These are phyloP conservation scores for Erpetoichthys calabaricus DNA, from an alignment of 2,797 vertebrate species.

Conservation along the genomic window DNA sequence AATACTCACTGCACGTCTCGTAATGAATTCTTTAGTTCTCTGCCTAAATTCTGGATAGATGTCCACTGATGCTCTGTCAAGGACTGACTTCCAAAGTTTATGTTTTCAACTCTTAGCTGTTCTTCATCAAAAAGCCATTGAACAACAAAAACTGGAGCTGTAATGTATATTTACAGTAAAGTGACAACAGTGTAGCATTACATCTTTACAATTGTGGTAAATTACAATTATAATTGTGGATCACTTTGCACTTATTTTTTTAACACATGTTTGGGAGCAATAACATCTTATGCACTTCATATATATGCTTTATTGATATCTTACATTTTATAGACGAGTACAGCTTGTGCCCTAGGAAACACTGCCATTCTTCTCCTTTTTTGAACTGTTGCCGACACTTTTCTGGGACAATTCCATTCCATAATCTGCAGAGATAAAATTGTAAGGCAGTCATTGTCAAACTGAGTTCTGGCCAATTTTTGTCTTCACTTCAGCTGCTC, in stretches of 20 bases:
- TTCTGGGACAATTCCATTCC: constrained; percentile 63
- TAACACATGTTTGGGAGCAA: neutral
- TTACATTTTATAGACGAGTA: constrained; percentile 61
- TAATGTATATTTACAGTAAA: constrained; percentile 5
- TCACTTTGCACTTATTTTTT: neutral
- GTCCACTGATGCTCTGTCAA: constrained; percentile 61
- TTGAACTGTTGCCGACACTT: constrained; percentile 56
- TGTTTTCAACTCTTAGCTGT: constrained; percentile 65
- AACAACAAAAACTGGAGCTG: constrained; percentile 63
- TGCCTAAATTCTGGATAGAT: constrained; percentile 63
- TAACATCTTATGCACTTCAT: neutral
- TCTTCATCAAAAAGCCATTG: constrained; percentile 75
- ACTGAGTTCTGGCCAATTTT: no score
- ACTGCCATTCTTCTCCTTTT: constrained; percentile 65
- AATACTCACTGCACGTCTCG: constrained; percentile 55
- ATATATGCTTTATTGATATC: constrained; percentile 15
- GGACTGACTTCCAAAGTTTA: constrained; percentile 53
- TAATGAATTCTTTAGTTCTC: constrained; percentile 58
- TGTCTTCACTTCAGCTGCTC: no score
- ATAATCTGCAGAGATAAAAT: constrained; percentile 38
- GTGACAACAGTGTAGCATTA: neutral
- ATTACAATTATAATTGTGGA: neutral
- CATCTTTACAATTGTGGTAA: no score
- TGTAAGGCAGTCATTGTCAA: neutral
- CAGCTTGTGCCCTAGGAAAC: constrained; percentile 63